Evolutionary conservation across 2,888 invertebrate genomes (phyloP), one percentile per base, ranked within the genome.

Genomic region (Papilio protenor): DNA sequence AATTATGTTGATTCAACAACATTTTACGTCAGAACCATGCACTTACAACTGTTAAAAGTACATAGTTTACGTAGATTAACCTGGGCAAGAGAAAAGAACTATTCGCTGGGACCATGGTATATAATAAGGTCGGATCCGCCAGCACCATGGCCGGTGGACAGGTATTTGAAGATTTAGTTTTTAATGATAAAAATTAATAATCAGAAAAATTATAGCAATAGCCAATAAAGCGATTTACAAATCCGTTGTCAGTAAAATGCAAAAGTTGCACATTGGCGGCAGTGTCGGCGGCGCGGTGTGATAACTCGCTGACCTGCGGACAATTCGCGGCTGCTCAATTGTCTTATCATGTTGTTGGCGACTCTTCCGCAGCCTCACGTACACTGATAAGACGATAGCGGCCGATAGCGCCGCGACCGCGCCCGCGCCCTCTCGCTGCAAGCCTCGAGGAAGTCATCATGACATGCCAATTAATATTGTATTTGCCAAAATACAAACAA

Each of bases 311-410:
- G 75, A 69, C 55, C 71, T 27, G 57, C 10, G 57, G 47, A 18
- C 8, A 18, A 73, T 73, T 73, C 18, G 40, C 45, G 23, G 45
- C 45, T 21, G 61, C 23, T 23, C 12, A 52, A 55, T 64, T 33
- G 52, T 18, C 47, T 55, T 61, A 61, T 76, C 76, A 59, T 18
- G 5, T 14, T 10, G 21, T 27, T 21, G 18, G 74, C 40, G 73
- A 73, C 73, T 73, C 66, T 69, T 73, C 77, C 73, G 70, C 77
- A 77, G 77, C 77, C 74, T 77, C 77, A 77, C 77, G 74, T 77
- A 77, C 74, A 23, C 57, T 18, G 77, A 77, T 77, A 77, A 77
- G 57, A 23, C n/a, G 77, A 73, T 74, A 70, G 55, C 45, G 33
- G n/a, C 12, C 57, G 77, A 77, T 74, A 77, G 49, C 59, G 72